These are phyloP conservation scores for Camponotus vicinus DNA, from an alignment of 1,140 invertebrate species.

Conservation along the genomic window DNA sequence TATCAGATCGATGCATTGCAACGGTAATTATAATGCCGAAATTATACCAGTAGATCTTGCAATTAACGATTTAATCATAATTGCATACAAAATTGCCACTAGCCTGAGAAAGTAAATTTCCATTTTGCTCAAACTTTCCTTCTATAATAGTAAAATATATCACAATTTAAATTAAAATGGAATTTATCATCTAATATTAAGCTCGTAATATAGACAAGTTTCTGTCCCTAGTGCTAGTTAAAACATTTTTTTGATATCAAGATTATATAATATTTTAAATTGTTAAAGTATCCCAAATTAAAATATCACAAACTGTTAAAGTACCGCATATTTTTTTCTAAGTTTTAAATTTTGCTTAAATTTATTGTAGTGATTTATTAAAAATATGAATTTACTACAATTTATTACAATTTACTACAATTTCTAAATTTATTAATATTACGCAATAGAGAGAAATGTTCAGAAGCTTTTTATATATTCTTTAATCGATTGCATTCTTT, in stretches of 20 bases:
- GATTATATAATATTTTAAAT: neutral
- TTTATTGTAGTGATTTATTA: neutral
- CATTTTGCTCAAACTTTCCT: no score
- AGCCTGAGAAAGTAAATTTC: slow-evolving; percentile 81
- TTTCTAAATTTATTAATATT: neutral
- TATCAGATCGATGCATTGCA: slow-evolving; percentile 93
- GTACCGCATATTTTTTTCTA: neutral
- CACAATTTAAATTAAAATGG: neutral
- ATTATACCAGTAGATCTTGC: slow-evolving; percentile 95
- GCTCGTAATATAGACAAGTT: neutral
- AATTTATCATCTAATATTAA: no score
- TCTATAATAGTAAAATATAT: neutral
- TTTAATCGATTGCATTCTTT: neutral
- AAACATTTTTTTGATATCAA: neutral
- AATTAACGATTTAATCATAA: slow-evolving; percentile 92
- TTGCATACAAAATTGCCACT: slow-evolving; percentile 88
- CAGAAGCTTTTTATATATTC: neutral
- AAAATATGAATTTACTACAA: neutral
- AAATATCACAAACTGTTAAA: no score
- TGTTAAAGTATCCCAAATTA: no score
- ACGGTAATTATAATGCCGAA: slow-evolving; percentile 91
- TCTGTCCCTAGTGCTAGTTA: neutral
- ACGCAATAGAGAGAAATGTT: neutral
- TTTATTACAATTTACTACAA: neutral
- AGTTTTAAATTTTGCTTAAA: neutral